Evolutionary conservation across 1,140 invertebrate genomes (phyloP).

Genomic region (Varroa destructor): DNA sequence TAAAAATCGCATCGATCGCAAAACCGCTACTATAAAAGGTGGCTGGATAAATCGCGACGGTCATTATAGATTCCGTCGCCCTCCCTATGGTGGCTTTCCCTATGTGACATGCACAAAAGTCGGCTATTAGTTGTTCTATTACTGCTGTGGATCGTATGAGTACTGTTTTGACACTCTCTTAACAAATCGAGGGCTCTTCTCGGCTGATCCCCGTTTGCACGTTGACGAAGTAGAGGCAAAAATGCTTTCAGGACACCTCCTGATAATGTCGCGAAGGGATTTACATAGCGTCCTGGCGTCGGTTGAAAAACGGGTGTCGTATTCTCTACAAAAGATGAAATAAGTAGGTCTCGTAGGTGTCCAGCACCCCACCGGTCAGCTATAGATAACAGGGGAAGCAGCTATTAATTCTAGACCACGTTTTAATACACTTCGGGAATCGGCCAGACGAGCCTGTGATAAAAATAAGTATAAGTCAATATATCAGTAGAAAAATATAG

Average conservation of each 20-base stretch:
- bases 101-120: too few species aligned
- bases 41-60: too few species aligned
- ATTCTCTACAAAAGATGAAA: background rate
- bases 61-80: too few species aligned
- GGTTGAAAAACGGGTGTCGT: background rate
- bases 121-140: too few species aligned
- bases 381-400: background rate
- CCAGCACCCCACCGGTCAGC: slow-evolving; percentile 6
- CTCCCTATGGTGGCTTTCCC: too few species aligned
- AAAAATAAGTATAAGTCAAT: too few species aligned
- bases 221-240: background rate
- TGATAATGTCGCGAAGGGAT: slow-evolving; percentile 2
- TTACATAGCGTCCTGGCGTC: background rate
- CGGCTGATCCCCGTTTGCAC: background rate
- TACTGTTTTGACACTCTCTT: background rate
- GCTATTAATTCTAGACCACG: background rate
- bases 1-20: too few species aligned
- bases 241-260: slow-evolving; percentile 1
- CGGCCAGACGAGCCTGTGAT: background rate
- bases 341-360: background rate
- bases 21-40: too few species aligned
- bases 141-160: background rate
- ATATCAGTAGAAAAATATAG: too few species aligned
- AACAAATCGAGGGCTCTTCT: background rate
- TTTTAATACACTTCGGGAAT: background rate